Base-by-base conservation (phyloP, 2,113 vertebrate species). In the Pardalotus punctatus region DNA sequence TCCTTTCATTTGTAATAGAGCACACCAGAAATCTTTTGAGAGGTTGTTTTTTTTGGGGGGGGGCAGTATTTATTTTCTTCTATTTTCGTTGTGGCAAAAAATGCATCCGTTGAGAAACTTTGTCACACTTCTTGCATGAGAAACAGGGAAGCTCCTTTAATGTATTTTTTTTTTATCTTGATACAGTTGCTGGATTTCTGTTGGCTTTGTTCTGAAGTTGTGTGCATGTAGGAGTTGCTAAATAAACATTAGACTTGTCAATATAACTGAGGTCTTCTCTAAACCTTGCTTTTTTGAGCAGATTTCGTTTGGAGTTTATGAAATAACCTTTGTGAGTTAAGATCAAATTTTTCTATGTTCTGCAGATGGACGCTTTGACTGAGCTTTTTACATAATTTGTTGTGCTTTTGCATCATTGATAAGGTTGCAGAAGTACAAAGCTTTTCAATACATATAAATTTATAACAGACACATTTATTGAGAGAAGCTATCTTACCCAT, bases 31-130 rank as follows among this genome's bases (percentile, higher is more conserved):
- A n/a, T 76, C 0, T 53, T 89, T 78, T 1, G 1, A 51, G 64
- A 48, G 10, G 7, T 18, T 67, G 13, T 2, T 71, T 43, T 4
- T n/a, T n/a, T n/a, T n/a, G 1, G 5, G 5, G 3, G 11, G 5
- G 2, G n/a, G n/a, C n/a, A n/a, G n/a, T n/a, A n/a, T n/a, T 33
- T 16, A 4, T 28, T 24, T 25, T 29, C 36, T 28, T 29, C 10
- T 58, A 9, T 64, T 72, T 71, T 38, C 40, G 3, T 72, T 84
- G 31, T 50, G 61, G 25, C 11, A 53, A 85, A 62, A 82, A 45
- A 7, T 64, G 9, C 7, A 51, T 69, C n/a, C 71, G 3, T 61
- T 80, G 53, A 81, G 42, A 92, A 79, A 56, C 3, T 76, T 42
- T 64, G 11, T 74, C 9, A 3, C 1, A 1, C 31, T 72, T 87